Base-by-base conservation (phyloP, 2,888 invertebrate genomes). In the Julus scandinavius region DNA sequence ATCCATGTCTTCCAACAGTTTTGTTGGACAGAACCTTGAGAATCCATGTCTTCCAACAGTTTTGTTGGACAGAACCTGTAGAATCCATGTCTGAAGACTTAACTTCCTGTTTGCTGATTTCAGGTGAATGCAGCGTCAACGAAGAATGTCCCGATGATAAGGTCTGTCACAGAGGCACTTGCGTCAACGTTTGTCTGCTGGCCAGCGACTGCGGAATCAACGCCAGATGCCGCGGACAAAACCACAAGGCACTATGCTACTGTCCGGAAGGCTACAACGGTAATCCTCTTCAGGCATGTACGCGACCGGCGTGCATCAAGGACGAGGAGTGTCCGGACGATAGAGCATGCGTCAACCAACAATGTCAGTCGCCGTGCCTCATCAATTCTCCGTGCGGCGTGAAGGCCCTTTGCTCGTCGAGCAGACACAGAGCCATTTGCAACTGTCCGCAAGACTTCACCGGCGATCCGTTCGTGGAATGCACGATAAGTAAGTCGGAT, bases 281-380 rank as follows among this genome's bases (percentile, higher is more conserved):
- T 17, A 90, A 91, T 89, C 90, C 89, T 40, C 58, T 38, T 11
- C 72, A 87, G 20, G 88, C 63, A 9, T 89, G 89, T 29, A 80
- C 11, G 7, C 88, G 89, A 95, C 95, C 97, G 58, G 97, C 97
- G 80, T 98, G 98, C 92, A 94, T 95, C 91, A 95, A 96, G 83
- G 97, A 97, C 92, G 96, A 96, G 90, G 97, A 97, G 91, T 98
- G 98, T 92, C 97, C 97, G 13, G 93, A 94, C 86, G 96, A 97
- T 91, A 95, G 96, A 91, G 95, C 96, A 91, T 98, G 98, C 92
- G 95, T 95, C 90, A 96, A 97, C 90, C 95, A 95, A 89, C 96
- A 96, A 91, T 98, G 96, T 92, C 93, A 94, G 90, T 96, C 97
- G 92, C 96, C 94, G 6, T 97, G 97, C 91, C 92, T 95, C 1